Evolutionary conservation across 2,888 invertebrate species (phyloP), one percentile per base, ranked within the genome.

Genomic region (Molanna angustata): DNA sequence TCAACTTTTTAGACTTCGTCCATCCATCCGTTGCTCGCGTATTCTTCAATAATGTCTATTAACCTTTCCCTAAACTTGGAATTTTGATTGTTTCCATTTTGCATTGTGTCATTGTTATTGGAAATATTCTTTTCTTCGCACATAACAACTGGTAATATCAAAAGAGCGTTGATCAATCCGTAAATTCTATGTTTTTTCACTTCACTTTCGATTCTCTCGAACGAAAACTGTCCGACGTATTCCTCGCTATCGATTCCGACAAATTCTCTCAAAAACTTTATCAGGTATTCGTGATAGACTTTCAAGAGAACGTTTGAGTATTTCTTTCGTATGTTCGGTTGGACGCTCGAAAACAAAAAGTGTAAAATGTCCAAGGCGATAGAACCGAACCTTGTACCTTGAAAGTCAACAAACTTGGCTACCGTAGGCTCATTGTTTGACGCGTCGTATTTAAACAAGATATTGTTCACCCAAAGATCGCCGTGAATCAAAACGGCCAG

Each of bases 381-480:
- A 1, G 57, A 54, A 6, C 57, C 57, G 4, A 57, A 37, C 51
- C 71, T 59, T 1, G 63, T 64, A 27, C 64, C 64, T 62, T 72
- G 71, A 57, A 68, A 72, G 62, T 72, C 71, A 1, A 72, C 65
- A 40, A 72, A 62, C 58, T 65, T 67, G 42, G 67, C 68, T 18
- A 63, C 60, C 3, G 57, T 42, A 6, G 64, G 62, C 49, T 56
- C 52, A 7, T 55, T 42, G 14, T 56, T 52, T 16, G 61, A 60
- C 21, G 57, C 19, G 22, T 65, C 61, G 42, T 64, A 63, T 50
- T 64, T 64, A n/a, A 68, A 58, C 39, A 70, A 50, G 39, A 69
- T 52, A 56, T 69, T 69, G 39, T 62, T 63, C 4, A 58, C 53
- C 62, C 67, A 66, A 52, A 67, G 43, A 60, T 69, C 68, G 32